Conservation (phyloP, 2,888 invertebrate genomes). For the Myathropa florea region DNA sequence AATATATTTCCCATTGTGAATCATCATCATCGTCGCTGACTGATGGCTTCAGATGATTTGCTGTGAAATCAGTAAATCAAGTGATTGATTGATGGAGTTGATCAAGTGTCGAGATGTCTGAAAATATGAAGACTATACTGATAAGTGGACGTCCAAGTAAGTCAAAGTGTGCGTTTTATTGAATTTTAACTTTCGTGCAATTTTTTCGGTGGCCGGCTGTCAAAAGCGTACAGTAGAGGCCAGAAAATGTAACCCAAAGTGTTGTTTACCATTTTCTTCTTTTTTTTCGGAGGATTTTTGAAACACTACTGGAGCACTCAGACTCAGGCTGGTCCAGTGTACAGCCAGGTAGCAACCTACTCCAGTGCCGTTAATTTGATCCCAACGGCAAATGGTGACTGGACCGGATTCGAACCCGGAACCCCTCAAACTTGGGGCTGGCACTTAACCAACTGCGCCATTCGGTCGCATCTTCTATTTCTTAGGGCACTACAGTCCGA, state of each 20-base stretch:
- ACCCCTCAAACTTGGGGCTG: too few species aligned
- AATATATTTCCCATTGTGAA: conserved; percentile 21
- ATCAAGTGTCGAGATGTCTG: conserved; percentile 40
- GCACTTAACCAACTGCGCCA: too few species aligned
- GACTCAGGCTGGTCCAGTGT: too few species aligned
- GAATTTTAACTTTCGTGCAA: background rate
- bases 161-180: background rate
- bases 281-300: too few species aligned
- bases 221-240: background rate
- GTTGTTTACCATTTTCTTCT: too few species aligned
- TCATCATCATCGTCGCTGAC: background rate
- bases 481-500: too few species aligned
- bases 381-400: too few species aligned
- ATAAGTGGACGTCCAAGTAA: conserved; percentile 71
- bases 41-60: background rate
- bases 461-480: too few species aligned
- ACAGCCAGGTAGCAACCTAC: too few species aligned
- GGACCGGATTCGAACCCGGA: too few species aligned
- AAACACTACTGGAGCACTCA: too few species aligned
- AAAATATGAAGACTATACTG: conserved; percentile 60
- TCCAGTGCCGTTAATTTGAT: too few species aligned
- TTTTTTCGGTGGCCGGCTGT: background rate
- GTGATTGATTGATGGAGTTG: background rate
- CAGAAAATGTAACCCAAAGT: background rate
- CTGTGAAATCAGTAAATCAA: background rate